phyloP scores from a whole-genome alignment of 2,888 invertebrate species.

The Arctia plantaginis region DNA sequence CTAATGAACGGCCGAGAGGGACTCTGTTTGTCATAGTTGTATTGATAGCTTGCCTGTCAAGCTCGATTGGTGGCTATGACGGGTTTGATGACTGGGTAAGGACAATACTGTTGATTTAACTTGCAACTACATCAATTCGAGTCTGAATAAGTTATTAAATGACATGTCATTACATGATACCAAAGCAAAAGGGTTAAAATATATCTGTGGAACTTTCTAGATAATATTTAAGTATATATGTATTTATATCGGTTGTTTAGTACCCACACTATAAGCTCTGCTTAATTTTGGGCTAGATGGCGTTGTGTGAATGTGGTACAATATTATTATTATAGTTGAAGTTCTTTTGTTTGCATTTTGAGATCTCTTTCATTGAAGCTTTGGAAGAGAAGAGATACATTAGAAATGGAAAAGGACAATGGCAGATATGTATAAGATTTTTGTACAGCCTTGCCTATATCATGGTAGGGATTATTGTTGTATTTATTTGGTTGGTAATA shows the following conservation, averaged over 20 bases:
- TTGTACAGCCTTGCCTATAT: too few species aligned
- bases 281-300: too few species aligned
- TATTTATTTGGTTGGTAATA: too few species aligned
- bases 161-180: neutral
- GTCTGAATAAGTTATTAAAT: neutral
- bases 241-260: too few species aligned
- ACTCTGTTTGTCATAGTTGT: slow-evolving; percentile 61
- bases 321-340: too few species aligned
- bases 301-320: too few species aligned
- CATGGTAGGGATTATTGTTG: too few species aligned
- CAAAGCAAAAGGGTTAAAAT: neutral
- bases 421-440: too few species aligned
- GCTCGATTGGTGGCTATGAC: slow-evolving; percentile 40
- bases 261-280: too few species aligned
- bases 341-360: too few species aligned
- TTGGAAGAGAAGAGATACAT: neutral
- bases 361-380: neutral
- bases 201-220: neutral
- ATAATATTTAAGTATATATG: neutral
- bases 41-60: slow-evolving; percentile 52
- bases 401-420: neutral
- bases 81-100: slow-evolving; percentile 23
- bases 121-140: slow-evolving; percentile 24
- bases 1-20: slow-evolving; percentile 52
- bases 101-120: slow-evolving; percentile 15